Evolutionary conservation across 1,140 invertebrate species (phyloP).

Genomic region (Papilio helenus): DNA sequence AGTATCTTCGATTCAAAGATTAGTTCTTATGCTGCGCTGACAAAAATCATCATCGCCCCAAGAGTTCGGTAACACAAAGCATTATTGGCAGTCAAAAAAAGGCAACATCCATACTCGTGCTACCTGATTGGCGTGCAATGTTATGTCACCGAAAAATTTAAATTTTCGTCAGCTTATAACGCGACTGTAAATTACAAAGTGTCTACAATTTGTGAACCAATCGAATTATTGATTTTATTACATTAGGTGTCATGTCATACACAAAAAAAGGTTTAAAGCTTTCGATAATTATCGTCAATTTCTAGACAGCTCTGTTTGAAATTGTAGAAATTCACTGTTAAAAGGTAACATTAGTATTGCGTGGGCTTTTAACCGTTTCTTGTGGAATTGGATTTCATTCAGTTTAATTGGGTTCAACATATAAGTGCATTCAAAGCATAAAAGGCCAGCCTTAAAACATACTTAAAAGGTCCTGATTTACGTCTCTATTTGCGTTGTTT

Average conservation of each 20-base stretch:
- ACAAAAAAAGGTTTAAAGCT: neutral
- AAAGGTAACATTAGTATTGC: conserved; percentile 15
- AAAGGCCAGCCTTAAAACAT: conserved; percentile 6
- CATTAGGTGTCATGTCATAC: neutral
- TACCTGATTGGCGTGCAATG: conserved; percentile 63
- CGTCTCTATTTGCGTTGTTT: conserved; percentile 30
- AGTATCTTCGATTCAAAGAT: neutral
- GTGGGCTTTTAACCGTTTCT: conserved; percentile 33
- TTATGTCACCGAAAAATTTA: conserved; percentile 3
- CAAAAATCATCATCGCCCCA: conserved; percentile 59
- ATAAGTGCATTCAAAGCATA: conserved; percentile 1
- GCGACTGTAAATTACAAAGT: neutral
- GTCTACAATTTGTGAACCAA: neutral
- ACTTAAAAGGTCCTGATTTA: conserved; percentile 30
- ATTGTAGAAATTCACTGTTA: neutral
- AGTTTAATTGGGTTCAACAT: conserved; percentile 24
- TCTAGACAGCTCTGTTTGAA: neutral
- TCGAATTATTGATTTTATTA: neutral
- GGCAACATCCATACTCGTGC: conserved; percentile 53
- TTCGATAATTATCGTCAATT: neutral
- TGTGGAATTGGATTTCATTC: conserved; percentile 25
- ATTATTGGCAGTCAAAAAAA: conserved; percentile 55
- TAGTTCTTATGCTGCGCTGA: conserved; percentile 30
- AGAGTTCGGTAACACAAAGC: conserved; percentile 66
- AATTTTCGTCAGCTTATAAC: neutral